These are phyloP conservation scores for Crenuchus spilurus DNA, from an alignment of 2,797 vertebrate species.

Conservation along the genomic window DNA sequence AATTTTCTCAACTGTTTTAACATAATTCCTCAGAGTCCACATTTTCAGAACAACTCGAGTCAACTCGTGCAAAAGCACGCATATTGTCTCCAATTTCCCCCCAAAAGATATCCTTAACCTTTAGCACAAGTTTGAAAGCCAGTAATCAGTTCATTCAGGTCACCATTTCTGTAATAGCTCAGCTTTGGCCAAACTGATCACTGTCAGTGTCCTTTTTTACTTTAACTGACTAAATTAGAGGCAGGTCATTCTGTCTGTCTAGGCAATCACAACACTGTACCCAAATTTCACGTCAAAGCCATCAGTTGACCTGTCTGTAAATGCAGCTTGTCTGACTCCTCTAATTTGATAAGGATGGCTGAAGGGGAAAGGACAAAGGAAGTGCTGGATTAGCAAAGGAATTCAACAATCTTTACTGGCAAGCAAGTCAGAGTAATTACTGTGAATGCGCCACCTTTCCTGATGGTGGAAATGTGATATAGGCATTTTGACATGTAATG, in stretches of 20 bases:
- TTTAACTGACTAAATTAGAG: slow-evolving; percentile 10
- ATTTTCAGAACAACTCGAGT: slow-evolving; percentile 6
- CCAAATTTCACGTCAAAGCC: not conserved
- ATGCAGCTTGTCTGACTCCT: slow-evolving; percentile 18
- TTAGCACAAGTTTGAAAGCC: slow-evolving; percentile 1
- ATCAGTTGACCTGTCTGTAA: slow-evolving; percentile 17
- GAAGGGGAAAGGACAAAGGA: slow-evolving; percentile 26
- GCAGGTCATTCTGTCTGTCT: slow-evolving; percentile 8
- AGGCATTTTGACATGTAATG: slow-evolving; percentile 70
- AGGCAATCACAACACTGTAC: not conserved
- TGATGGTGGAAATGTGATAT: slow-evolving; percentile 75
- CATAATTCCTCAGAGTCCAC: not conserved
- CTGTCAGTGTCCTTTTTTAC: not conserved
- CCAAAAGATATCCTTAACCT: not conserved
- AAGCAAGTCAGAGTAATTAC: slow-evolving; percentile 43
- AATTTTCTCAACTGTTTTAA: not conserved
- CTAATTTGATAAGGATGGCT: slow-evolving; percentile 29
- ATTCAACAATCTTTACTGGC: slow-evolving; percentile 12
- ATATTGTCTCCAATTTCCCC: not conserved
- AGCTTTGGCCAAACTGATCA: not conserved
- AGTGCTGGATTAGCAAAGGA: slow-evolving; percentile 2
- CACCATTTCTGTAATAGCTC: not conserved
- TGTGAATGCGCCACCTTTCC: slow-evolving; percentile 53
- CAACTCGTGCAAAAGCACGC: not conserved
- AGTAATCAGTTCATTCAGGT: not conserved